Evolutionary conservation across 2,797 vertebrate genomes (phyloP), one percentile per base, ranked within the genome.

Genomic region (Hypotaenidia okinawae): DNA sequence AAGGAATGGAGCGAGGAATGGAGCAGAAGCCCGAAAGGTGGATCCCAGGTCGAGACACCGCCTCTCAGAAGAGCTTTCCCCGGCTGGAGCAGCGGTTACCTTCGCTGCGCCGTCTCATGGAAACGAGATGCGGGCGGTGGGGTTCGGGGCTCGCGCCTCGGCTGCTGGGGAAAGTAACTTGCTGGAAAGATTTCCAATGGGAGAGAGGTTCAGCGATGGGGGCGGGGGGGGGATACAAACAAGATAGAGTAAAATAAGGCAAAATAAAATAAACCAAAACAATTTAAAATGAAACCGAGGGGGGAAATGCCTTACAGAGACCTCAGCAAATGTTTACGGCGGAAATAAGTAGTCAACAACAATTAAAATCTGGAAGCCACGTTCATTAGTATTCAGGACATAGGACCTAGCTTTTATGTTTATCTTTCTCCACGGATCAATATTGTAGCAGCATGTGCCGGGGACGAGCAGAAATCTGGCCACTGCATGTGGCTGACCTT

Each of bases 401-500:
- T 93, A 96, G 81, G 80, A 86, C 83, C 94, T 86, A 92, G 97
- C 97, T 97, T 97, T 97, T 96, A 94, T 98, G 97, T 97, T 98
- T 97, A 98, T 98, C 98, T 98, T 98, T 97, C 97, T 98, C 96
- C 63, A 63, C 73, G 98, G 98, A 99, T 99, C 99, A 98, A 99
- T 99, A 99, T 98, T 97, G 91, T 95, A 98, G 85, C 98, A 98
- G 98, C 98, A 96, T 98, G 99, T 95, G 98, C 96, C 95, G 94
- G 97, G 98, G 98, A 98, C 97, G 98, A 98, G 98, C 97, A 98
- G 97, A 97, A 98, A 98, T 98, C 97, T 84, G 98, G 97, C 95
- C 98, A 94, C 98, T 83, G 98, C 98, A 97, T 98, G 98, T 94
- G 96, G 96, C 97, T 98, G 99, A 99, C 99, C 99, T 99, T 98